Base-by-base conservation (phyloP, 2,888 invertebrate species). In the Microchrysa polita region DNA sequence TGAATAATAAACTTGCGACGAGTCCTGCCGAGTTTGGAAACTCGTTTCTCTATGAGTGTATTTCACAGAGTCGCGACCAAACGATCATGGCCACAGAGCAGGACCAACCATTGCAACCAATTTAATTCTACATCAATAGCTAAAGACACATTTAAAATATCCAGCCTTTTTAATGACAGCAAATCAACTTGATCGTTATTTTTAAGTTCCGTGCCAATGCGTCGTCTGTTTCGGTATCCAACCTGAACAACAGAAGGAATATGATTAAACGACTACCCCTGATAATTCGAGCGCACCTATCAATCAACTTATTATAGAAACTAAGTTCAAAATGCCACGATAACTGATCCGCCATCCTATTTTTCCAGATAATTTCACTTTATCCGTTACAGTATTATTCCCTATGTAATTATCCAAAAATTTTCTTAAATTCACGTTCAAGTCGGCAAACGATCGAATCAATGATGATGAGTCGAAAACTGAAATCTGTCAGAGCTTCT, bases 351-450 rank as follows among this genome's bases (percentile, higher is more conserved):
- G 42, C 55, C 34, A 20, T n/a, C n/a, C 40, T 2, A 60, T 72
- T 48, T 72, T 59, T 67, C 52, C 55, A 67, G 60, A 55, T 72
- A 74, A 76, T 76, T 76, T 76, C 74, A 76, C 72, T 76, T 73
- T 67, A 63, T 52, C 73, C 52, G 18, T 63, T 63, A 67, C 40
- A n/a, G n/a, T n/a, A n/a, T n/a, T 61, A 52, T 27, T 52, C 22
- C 55, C 71, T 76, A n/a, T n/a, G 73, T 76, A 76, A 76, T 76
- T 76, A 76, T 73, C 73, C 52, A 74, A 74, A 76, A 76, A 76
- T 73, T 69, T 73, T 76, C 76, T 60, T 76, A 73, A 75, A 75
- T 74, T 75, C 57, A 67, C 73, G 72, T 75, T 75, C 72, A 73
- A 72, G 71, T 42, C 22, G 65, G 52, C 9, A 67, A 48, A 48